Conservation (phyloP, 1,140 invertebrate species). For the Frieseomelitta varia region DNA sequence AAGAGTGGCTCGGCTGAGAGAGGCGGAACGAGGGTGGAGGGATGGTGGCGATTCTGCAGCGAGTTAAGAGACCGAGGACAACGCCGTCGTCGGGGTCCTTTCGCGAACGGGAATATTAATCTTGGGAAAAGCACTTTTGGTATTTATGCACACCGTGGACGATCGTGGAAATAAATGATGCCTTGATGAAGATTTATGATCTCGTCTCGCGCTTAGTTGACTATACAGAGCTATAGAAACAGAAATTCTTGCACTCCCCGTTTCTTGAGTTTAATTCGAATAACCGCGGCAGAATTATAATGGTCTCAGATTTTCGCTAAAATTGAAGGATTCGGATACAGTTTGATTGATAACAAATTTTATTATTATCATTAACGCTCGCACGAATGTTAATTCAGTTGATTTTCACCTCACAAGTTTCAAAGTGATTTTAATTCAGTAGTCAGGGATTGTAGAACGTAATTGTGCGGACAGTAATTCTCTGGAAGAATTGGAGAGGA, state of each 20-base stretch:
- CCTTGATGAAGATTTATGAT: conserved; percentile 43
- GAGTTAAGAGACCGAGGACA: conserved; percentile 62
- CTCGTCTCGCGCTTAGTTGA: background rate
- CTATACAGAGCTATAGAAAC: background rate
- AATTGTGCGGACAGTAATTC: too few species aligned
- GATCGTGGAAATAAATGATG: conserved; percentile 20
- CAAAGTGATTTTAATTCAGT: too few species aligned
- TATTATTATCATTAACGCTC: too few species aligned
- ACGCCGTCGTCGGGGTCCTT: conserved; percentile 57
- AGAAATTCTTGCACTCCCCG: background rate
- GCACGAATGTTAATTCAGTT: too few species aligned
- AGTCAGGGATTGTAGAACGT: too few species aligned
- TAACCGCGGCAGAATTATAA: background rate
- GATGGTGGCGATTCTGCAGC: conserved; percentile 43
- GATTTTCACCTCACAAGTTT: too few species aligned
- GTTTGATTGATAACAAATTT: too few species aligned
- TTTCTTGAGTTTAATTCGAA: background rate
- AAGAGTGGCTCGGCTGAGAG: conserved; percentile 55
- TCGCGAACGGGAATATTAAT: conserved; percentile 78
- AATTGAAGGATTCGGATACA: too few species aligned
- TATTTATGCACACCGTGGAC: conserved; percentile 55
- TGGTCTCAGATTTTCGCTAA: too few species aligned
- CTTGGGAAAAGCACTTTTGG: conserved; percentile 60
- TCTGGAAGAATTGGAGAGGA: too few species aligned
- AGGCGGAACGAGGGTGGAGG: background rate